Evolutionary conservation across 1,140 invertebrate genomes (phyloP).

Genomic region (Capitella teleta): DNA sequence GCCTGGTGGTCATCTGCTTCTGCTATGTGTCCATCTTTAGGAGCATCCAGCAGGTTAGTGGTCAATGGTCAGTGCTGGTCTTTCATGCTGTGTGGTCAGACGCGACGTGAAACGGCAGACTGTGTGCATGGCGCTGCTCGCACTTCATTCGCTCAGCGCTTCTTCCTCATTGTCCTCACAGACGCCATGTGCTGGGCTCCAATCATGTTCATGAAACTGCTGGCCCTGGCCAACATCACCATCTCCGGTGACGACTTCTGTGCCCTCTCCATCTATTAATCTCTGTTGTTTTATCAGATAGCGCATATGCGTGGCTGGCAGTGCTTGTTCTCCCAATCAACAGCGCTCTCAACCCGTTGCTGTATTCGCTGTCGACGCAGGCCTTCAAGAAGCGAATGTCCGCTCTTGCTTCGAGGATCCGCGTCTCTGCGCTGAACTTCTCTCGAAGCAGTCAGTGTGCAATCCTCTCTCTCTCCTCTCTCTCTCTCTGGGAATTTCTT

Average conservation of each 20-base stretch:
- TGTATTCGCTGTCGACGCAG: conserved; percentile 8
- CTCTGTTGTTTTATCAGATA: conserved; percentile 16
- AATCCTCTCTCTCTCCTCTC: too few species aligned
- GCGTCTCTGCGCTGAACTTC: too few species aligned
- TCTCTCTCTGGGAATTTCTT: too few species aligned
- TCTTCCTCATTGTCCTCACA: conserved; percentile 64
- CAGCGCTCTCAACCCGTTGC: conserved; percentile 13
- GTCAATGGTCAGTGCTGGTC: too few species aligned
- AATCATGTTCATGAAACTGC: conserved; percentile 57
- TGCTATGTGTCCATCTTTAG: conserved; percentile 48
- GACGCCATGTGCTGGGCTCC: conserved; percentile 65
- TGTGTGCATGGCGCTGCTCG: too few species aligned
- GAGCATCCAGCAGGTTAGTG: conserved; percentile 48
- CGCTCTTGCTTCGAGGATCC: too few species aligned
- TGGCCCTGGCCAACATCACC: conserved; percentile 34
- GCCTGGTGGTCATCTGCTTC: conserved; percentile 40
- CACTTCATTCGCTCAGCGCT: conserved; percentile 53
- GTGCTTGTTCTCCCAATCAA: conserved; percentile 14
- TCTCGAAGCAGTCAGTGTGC: too few species aligned
- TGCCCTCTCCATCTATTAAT: not conserved
- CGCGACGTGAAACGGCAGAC: too few species aligned
- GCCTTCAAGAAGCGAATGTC: too few species aligned
- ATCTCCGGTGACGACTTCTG: conserved; percentile 38
- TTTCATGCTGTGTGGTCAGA: too few species aligned
- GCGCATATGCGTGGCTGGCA: conserved; percentile 11